Base-by-base conservation (phyloP, 2,113 vertebrate species). In the Thalassoma bifasciatum region DNA sequence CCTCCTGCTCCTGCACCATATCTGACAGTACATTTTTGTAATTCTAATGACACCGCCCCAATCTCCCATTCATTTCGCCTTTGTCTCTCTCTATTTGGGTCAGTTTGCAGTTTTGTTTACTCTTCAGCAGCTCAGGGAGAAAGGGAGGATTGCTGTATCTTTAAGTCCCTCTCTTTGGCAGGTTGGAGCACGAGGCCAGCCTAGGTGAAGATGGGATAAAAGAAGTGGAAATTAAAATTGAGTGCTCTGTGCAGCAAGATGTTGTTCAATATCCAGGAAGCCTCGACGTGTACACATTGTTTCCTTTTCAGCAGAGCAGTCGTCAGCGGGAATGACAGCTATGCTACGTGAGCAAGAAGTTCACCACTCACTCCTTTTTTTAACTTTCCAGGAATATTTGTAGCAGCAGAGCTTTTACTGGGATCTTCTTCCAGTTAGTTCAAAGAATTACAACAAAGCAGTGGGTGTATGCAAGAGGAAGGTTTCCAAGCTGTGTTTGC, bases 61-160 rank as follows among this genome's bases (percentile, higher is more conserved):
- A 79, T 90, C 84, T 80, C 50, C 42, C 61, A 81, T 86, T 77
- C 58, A 85, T 91, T 88, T 86, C 4, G 26, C 81, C 73, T 85
- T 82, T 81, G 84, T 90, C 79, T 76, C 79, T 56, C 19, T 66
- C 49, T 80, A 89, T 91, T 87, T 89, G 79, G 86, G 87, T 86
- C 84, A 84, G 53, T 89, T 88, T 68, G 63, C 38, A 50, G 26
- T 30, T 79, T 53, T 77, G 75, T 88, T 89, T 87, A 62, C 78
- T 86, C 84, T 79, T 17, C 30, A 24, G 58, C 22, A 26, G 71
- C 83, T 85, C 81, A 46, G 66, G n/a, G 10, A 71, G 65, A 60
- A 51, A 12, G 59, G 84, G 80, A 77, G 85, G 85, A 90, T 69
- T 85, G 86, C 47, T 0, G 71, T 62, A 53, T 8, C 66, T 87